These are phyloP conservation scores for Coluber constrictor DNA, from an alignment of 2,797 vertebrate genomes.

Conservation along the genomic window DNA sequence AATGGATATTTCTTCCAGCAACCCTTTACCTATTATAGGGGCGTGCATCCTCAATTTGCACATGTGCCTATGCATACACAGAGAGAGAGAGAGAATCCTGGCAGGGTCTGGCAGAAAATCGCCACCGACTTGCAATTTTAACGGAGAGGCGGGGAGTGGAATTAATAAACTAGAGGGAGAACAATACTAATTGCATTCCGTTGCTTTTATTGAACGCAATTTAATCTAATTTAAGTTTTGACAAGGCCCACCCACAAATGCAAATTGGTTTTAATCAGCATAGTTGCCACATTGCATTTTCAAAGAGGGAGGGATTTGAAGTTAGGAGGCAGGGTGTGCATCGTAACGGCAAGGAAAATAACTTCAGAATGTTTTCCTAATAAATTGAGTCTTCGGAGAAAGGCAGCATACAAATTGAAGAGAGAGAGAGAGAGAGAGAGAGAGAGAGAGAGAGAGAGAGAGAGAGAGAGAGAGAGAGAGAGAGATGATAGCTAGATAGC, in stretches of 20 bases:
- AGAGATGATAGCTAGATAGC: too few species aligned
- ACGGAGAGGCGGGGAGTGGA: not conserved
- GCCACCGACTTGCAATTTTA: not conserved
- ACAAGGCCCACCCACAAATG: not conserved
- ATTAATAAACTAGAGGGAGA: not conserved
- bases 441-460: too few species aligned
- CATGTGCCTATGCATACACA: fast-evolving
- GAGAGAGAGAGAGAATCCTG: not conserved
- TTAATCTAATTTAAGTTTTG: not conserved
- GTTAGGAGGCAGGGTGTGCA: not conserved
- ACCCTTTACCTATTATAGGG: not conserved
- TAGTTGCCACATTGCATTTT: not conserved
- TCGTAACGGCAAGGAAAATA: not conserved
- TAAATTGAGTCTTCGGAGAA: not conserved
- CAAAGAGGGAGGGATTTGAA: not conserved
- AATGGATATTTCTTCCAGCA: too few species aligned
- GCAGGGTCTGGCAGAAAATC: not conserved
- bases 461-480: too few species aligned
- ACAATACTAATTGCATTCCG: not conserved
- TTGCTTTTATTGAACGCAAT: not conserved
- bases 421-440: too few species aligned
- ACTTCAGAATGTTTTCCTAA: not conserved
- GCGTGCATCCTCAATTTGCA: not conserved
- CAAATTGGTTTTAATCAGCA: not conserved
- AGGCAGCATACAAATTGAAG: too few species aligned